Base-by-base conservation (phyloP, 2,888 invertebrate species). In the Ethmia dodecea region DNA sequence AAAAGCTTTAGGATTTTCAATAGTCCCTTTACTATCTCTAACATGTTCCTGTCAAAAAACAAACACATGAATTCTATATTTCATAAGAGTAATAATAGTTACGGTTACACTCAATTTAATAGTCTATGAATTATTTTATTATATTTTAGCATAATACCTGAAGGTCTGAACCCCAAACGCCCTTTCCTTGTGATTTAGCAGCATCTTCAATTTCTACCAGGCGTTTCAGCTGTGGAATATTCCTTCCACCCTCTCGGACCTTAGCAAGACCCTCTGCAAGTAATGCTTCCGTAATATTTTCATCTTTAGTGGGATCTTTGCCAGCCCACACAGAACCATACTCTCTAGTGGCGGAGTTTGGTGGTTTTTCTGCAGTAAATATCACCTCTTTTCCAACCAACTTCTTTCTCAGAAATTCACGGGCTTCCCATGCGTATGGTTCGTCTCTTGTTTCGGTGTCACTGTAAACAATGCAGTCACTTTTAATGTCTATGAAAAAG, bases 381-480 rank as follows among this genome's bases (percentile, higher is more conserved):
- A 90, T 89, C 0, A 99, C 95, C 56, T 95, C 94, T 69, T 95
- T 93, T 2, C 97, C 97, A 56, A 99, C 92, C 20, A 99, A 79
- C 72, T 95, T 96, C 65, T 96, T 95, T 22, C 99, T 90, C 31
- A 99, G 86, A 65, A 93, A 98, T 80, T 99, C 99, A 35, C 99
- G 91, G 1, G 98, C 95, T 67, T 99, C 98, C 98, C 98, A 99
- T 0, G 98, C 98, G 87, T 89, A 99, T 1, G 98, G 95, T 79
- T 99, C 95, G 69, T 96, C 96, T 69, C 91, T 93, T 8, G 90
- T 89, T 59, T 93, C 93, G 28, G 89, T 89, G 26, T 89, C 88
- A 70, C 88, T 90, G 70, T 31, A 55, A 62, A 43, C 35, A 38
- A 41, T 45, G 20, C 38, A 8, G 18, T 18, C n/a, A n/a, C n/a